Percentiles rank a stretch among this genome's conserved stretches.
Evolutionary conservation across 2,113 vertebrate genomes (phyloP).

Genomic region (Anoplopoma fimbria): DNA sequence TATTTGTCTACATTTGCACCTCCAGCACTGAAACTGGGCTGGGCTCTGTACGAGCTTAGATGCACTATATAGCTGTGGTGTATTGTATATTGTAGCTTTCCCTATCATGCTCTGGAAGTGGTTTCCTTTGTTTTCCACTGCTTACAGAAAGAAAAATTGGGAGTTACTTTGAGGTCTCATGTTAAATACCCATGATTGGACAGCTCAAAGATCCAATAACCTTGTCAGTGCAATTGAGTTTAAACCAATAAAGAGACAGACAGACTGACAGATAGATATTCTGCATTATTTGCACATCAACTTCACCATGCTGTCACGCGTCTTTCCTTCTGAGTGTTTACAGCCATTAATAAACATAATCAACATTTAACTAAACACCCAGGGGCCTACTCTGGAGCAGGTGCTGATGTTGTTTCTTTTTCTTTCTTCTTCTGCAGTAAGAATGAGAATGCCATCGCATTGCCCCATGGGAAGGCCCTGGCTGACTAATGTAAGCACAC

Average conservation of each 20-base stretch:
- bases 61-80: conserved; percentile 8
- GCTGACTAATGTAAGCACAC: conserved; percentile 74
- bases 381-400: conserved; percentile 72
- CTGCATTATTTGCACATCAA: conserved; percentile 29
- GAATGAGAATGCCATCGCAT: conserved; percentile 69
- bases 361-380: conserved; percentile 78
- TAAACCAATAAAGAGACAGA: conserved; percentile 13
- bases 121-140: conserved; percentile 3
- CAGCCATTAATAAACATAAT: conserved; percentile 78
- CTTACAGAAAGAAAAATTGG: neutral
- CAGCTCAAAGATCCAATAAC: neutral
- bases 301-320: conserved; percentile 10
- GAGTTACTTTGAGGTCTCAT: neutral
- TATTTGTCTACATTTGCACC: conserved; percentile 20
- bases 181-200: neutral
- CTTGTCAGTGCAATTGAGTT: neutral
- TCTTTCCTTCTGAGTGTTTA: conserved; percentile 45
- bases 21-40: neutral
- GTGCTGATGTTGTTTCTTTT: conserved; percentile 63
- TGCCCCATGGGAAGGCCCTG: conserved; percentile 75
- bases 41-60: neutral
- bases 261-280: conserved; percentile 31
- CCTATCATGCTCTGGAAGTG: neutral
- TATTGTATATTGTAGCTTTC: conserved; percentile 1
- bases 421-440: conserved; percentile 66